phyloP scores from a whole-genome alignment of 2,888 invertebrate genomes.

The Drosophila incognita region DNA sequence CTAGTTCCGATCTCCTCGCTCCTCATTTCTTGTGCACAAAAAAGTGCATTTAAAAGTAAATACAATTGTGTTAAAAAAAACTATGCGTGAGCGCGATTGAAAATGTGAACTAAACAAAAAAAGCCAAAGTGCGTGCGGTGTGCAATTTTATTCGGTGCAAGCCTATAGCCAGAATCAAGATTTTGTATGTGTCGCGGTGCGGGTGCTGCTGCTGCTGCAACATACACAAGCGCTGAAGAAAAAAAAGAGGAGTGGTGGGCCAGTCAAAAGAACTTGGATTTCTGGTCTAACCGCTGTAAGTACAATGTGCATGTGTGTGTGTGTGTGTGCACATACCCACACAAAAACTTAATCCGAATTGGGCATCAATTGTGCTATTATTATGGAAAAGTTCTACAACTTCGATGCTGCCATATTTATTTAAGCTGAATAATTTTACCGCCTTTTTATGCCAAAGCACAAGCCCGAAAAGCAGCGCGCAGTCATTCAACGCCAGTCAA shows the following conservation, averaged over 20 bases:
- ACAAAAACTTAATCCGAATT: slow-evolving; percentile 25
- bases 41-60: slow-evolving; percentile 46
- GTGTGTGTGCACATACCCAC: slow-evolving; percentile 2
- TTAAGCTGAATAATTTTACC: slow-evolving; percentile 64
- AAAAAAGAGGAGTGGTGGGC: slow-evolving; percentile 74
- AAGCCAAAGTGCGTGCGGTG: slow-evolving; percentile 35
- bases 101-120: slow-evolving; percentile 32
- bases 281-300: slow-evolving; percentile 65
- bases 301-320: slow-evolving; percentile 41
- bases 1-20: slow-evolving; percentile 36
- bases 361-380: slow-evolving; percentile 6
- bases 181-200: slow-evolving; percentile 49
- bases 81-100: slow-evolving; percentile 9
- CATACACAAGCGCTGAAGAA: slow-evolving; percentile 47
- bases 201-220: slow-evolving; percentile 61
- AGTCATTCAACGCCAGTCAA: slow-evolving; percentile 57
- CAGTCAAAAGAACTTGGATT: slow-evolving; percentile 61
- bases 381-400: slow-evolving; percentile 21
- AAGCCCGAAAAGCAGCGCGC: slow-evolving; percentile 57
- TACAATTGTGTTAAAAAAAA: slow-evolving; percentile 24
- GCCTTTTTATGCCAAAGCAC: slow-evolving; percentile 68
- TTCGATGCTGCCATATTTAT: slow-evolving; percentile 33
- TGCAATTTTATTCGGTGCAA: slow-evolving; percentile 22
- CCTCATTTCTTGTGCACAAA: slow-evolving; percentile 35
- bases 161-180: slow-evolving; percentile 44